Conservation (phyloP, 1,140 invertebrate species). For the Rhopalosiphum padi region DNA sequence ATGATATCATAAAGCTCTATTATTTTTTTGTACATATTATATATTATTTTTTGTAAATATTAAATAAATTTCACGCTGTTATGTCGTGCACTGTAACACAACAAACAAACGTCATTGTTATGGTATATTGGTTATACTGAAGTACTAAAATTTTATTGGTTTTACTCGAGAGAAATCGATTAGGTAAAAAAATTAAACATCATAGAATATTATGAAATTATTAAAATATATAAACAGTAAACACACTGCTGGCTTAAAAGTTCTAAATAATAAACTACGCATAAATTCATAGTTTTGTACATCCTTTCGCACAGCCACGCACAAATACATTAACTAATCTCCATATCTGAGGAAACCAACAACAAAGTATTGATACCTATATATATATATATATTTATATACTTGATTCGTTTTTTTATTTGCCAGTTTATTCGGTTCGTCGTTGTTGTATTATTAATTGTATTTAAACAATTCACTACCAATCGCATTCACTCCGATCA, state of each 20-base stretch:
- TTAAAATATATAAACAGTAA: too few species aligned
- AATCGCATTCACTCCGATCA: too few species aligned
- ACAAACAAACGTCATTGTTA: neutral
- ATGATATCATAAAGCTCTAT: neutral
- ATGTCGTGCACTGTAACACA: neutral
- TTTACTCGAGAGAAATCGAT: neutral
- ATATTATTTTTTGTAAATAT: neutral
- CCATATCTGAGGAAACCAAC: neutral
- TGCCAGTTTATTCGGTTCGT: neutral
- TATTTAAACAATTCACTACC: neutral
- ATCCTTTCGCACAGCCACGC: neutral
- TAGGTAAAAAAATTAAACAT: neutral
- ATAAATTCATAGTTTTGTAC: neutral
- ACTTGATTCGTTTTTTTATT: neutral
- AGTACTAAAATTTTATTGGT: neutral
- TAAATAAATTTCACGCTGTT: neutral
- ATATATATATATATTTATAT: too few species aligned
- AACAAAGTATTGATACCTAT: too few species aligned
- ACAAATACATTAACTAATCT: neutral
- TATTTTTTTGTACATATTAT: neutral
- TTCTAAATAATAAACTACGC: neutral
- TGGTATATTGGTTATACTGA: neutral
- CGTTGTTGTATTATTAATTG: too few species aligned
- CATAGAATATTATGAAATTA: neutral
- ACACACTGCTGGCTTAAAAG: neutral